Conservation (phyloP, 1,140 invertebrate species). For the Hylyphantes graminicola region DNA sequence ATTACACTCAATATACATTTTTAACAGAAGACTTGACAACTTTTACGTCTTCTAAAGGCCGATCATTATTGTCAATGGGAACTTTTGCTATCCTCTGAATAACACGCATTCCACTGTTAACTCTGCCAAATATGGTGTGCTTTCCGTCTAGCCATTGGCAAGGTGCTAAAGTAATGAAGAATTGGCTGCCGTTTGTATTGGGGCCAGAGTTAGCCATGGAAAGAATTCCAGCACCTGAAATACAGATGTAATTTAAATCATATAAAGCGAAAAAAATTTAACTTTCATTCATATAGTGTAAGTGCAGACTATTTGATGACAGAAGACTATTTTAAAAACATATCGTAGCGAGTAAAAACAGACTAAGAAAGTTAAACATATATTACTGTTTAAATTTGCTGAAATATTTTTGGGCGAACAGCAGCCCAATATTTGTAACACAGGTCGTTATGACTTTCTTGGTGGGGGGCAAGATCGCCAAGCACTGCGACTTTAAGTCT, state of each 20-base stretch:
- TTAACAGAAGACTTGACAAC: conserved; percentile 77
- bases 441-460: too few relatives aligned
- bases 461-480: too few relatives aligned
- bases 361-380: too few relatives aligned
- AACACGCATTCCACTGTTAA: conserved; percentile 88
- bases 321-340: too few relatives aligned
- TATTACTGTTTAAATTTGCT: too few relatives aligned
- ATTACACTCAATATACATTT: not conserved
- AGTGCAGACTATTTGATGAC: too few relatives aligned
- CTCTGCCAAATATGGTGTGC: conserved; percentile 94
- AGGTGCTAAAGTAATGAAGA: conserved; percentile 96
- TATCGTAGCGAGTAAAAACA: too few relatives aligned
- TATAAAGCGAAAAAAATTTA: too few relatives aligned
- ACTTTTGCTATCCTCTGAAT: conserved; percentile 92
- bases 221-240: conserved; percentile 79
- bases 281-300: too few relatives aligned
- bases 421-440: too few relatives aligned
- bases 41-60: conserved; percentile 89
- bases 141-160: conserved; percentile 98
- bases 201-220: conserved; percentile 95
- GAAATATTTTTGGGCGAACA: too few relatives aligned
- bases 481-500: too few relatives aligned
- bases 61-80: conserved; percentile 90
- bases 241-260: conserved; percentile 41
- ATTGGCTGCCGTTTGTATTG: conserved; percentile 93